Conservation (phyloP, 2,888 invertebrate species). For the Nycteola revayana region DNA sequence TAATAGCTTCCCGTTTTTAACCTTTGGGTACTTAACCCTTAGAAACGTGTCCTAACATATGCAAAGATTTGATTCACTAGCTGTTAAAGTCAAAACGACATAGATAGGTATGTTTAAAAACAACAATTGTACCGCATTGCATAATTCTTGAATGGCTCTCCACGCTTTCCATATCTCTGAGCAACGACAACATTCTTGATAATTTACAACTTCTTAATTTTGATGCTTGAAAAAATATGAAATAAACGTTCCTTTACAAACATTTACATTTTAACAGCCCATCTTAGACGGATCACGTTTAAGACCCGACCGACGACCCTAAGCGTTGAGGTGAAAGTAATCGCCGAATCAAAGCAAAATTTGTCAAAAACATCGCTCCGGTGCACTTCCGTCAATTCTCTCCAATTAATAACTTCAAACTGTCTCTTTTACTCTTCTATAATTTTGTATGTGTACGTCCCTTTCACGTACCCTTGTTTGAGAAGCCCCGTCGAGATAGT, state of each 20-base stretch:
- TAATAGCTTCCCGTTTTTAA: too few species aligned
- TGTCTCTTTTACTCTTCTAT: conserved; percentile 41
- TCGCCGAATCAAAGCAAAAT: conserved; percentile 80
- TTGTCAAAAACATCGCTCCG: conserved; percentile 79
- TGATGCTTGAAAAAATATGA: too few species aligned
- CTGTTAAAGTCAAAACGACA: too few species aligned
- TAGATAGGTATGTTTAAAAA: too few species aligned
- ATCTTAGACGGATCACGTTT: conserved; percentile 48
- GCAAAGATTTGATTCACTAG: too few species aligned
- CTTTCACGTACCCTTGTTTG: conserved; percentile 72
- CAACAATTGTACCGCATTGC: too few species aligned
- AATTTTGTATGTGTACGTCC: conserved; percentile 38
- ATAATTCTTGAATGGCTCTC: too few species aligned
- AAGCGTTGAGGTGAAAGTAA: conserved; percentile 77
- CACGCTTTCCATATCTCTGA: too few species aligned
- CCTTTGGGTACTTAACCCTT: too few species aligned
- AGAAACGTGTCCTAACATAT: too few species aligned
- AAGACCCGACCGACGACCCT: conserved; percentile 58
- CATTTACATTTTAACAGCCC: conserved; percentile 40
- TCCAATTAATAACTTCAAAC: conserved; percentile 75
- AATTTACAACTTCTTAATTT: conserved; percentile 17
- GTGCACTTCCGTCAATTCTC: conserved; percentile 79
- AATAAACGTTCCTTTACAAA: conserved; percentile 21
- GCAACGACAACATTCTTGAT: too few species aligned
- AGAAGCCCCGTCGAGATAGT: conserved; percentile 77